Evolutionary conservation across 2,888 invertebrate genomes (phyloP).

Genomic region (Agrochola lota): DNA sequence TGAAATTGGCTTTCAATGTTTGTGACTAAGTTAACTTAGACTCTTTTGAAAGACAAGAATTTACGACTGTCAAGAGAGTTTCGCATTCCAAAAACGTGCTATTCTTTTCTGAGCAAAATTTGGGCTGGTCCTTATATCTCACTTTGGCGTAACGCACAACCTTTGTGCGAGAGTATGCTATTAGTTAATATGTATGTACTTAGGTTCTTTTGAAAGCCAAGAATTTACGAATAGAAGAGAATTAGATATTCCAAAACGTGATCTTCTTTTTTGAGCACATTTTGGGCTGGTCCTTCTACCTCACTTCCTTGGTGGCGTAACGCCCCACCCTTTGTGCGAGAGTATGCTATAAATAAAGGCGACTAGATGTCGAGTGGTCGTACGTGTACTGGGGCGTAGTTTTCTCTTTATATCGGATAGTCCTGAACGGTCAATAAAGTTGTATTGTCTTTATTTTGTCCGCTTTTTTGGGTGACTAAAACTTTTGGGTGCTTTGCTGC

Average conservation of each 20-base stretch:
- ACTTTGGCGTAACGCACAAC: constrained; percentile 46
- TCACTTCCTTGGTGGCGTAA: constrained; percentile 23
- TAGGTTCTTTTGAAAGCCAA: background rate
- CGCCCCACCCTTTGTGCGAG: constrained; percentile 60
- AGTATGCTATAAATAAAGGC: constrained; percentile 74
- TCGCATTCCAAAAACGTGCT: too few species aligned
- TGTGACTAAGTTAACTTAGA: background rate
- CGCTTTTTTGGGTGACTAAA: constrained; percentile 33
- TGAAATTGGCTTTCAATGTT: too few species aligned
- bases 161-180: constrained; percentile 67
- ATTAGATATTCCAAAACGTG: background rate
- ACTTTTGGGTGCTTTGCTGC: constrained; percentile 14
- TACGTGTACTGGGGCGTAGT: constrained; percentile 60
- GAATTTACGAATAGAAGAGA: too few species aligned
- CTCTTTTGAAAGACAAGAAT: background rate
- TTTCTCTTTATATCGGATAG: constrained; percentile 55
- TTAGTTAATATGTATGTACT: constrained; percentile 33
- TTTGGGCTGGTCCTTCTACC: constrained; percentile 38
- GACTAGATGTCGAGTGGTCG: constrained; percentile 68
- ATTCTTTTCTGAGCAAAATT: background rate
- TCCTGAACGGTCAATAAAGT: constrained; percentile 43
- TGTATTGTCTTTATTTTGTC: constrained; percentile 37
- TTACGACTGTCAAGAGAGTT: background rate
- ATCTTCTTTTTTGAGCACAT: background rate
- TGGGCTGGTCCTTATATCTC: constrained; percentile 36